Evolutionary conservation across 2,113 vertebrate genomes (phyloP).

Genomic region (Thalassarche chlororhynchos): DNA sequence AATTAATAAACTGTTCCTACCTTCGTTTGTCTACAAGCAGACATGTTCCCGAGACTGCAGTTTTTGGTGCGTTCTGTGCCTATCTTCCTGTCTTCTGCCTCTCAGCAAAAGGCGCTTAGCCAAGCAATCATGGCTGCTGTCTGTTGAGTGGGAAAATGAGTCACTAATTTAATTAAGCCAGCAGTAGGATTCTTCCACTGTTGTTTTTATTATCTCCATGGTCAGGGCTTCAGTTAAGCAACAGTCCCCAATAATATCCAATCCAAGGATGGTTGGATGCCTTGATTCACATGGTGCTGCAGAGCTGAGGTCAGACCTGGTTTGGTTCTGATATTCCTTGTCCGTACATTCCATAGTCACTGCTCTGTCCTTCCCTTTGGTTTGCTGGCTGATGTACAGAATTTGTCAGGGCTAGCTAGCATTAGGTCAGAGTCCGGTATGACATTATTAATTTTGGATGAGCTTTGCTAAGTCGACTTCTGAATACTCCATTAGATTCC

Average conservation of each 20-base stretch:
- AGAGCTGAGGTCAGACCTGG: background rate
- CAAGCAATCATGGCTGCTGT: background rate
- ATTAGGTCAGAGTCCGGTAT: background rate
- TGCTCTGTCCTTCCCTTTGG: background rate
- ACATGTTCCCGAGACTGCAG: background rate
- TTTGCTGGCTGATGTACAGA: background rate
- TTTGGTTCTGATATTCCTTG: background rate
- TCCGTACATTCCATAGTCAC: fast-evolving
- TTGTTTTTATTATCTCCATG: background rate
- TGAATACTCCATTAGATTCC: background rate
- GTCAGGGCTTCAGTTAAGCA: background rate
- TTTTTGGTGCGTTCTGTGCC: background rate
- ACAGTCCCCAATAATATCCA: background rate
- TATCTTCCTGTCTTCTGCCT: background rate
- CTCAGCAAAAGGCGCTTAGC: background rate
- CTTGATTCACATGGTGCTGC: background rate
- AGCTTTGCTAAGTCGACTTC: background rate
- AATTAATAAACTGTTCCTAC: background rate
- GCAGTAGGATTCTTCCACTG: background rate
- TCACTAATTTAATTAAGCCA: background rate
- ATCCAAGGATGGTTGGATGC: background rate
- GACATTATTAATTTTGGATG: background rate
- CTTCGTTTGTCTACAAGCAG: background rate
- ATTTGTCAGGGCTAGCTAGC: background rate
- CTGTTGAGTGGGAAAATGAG: background rate